Evolutionary conservation across 2,113 vertebrate species (phyloP).

Genomic region (Percina caprodes): DNA sequence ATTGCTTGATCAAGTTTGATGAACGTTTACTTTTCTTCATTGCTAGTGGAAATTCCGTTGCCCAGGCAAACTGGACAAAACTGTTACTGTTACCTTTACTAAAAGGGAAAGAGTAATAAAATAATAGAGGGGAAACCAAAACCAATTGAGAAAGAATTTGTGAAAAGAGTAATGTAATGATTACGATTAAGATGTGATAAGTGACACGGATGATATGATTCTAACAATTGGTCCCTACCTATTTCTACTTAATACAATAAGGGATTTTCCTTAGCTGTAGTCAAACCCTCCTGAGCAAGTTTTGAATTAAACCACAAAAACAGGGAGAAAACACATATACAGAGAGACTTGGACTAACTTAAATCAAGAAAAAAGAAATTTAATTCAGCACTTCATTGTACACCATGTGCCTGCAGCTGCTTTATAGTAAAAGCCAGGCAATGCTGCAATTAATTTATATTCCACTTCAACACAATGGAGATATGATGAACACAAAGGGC

Average conservation of each 20-base stretch:
- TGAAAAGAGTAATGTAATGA: background rate
- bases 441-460: constrained; percentile 14
- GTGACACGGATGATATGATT: background rate
- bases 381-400: constrained; percentile 11
- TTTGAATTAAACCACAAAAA: background rate
- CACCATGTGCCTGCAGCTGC: constrained; percentile 9
- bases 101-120: background rate
- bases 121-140: background rate
- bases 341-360: background rate
- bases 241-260: background rate
- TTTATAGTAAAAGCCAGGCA: constrained; percentile 8
- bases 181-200: background rate
- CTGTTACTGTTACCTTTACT: background rate
- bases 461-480: constrained; percentile 20
- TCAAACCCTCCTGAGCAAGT: background rate
- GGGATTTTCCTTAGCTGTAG: background rate
- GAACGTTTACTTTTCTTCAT: background rate
- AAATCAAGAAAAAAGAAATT: background rate
- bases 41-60: background rate
- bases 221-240: background rate
- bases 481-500: constrained; percentile 33
- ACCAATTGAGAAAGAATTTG: background rate
- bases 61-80: background rate
- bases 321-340: too few species aligned
- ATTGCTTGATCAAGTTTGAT: background rate